Evolutionary conservation across 2,797 vertebrate genomes (phyloP), one percentile per base, ranked within the genome.

Genomic region (Gymnopithys bicolor): DNA sequence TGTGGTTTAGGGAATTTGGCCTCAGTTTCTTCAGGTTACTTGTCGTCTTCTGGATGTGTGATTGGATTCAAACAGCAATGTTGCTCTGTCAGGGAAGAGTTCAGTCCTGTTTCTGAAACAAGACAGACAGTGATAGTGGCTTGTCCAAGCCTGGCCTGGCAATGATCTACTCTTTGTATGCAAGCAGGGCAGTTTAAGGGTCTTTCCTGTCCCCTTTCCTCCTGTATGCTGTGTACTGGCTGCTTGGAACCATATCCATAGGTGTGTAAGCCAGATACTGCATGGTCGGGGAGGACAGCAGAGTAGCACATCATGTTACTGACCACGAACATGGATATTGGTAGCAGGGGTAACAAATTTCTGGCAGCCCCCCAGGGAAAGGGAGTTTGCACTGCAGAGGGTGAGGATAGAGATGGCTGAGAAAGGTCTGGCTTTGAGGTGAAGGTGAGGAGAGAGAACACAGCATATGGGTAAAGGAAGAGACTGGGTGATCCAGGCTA

Each of bases 301-400:
- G 70, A 25, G 43, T 2, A 58, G 37, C 33, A 60, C 1, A 1
- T 25, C 62, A 63, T 58, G 19, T 19, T 5, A 21, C 33, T 66
- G 56, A 13, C 7, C 2, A 2, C 30, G 55, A 68, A 19, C 2
- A 0, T 19, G 8, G 32, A 10, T 30, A 3, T 14, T 41, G 56
- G 23, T 32, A 21, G 33, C 16, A 58, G 30, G 16, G 22, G 19
- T 41, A 37, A 28, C 10, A 53, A 74, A 59, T 45, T 53, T 49
- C 39, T 43, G 46, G 49, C 35, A 70, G 48, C 24, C 1, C 8
- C 23, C 4, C 27, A 51, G 76, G 55, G 25, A 52, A 77, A 67
- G 23, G 27, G 39, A 67, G 21, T 8, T 6, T 35, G 10, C 19
- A 18, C 17, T 58, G n/a, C 19, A 45, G 13, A 60, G 63, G 24